Conservation (phyloP, 2,888 invertebrate species). For the Ochlodes sylvanus region DNA sequence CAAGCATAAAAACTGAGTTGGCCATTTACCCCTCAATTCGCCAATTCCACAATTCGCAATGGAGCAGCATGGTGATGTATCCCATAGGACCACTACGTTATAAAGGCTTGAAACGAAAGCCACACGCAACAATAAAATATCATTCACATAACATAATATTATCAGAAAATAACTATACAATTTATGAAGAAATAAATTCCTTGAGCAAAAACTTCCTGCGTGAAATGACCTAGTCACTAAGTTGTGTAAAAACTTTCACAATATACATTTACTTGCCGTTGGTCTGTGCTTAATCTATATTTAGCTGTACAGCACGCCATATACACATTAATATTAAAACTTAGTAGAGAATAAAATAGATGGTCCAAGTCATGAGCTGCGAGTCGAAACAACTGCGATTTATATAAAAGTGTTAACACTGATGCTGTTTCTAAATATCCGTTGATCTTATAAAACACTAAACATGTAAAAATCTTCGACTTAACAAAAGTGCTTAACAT, state of each 20-base stretch:
- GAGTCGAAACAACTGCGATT: slow-evolving; percentile 35
- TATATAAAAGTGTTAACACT: background rate
- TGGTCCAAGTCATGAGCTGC: slow-evolving; percentile 41
- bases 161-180: background rate
- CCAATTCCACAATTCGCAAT: too few species aligned
- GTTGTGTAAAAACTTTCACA: slow-evolving; percentile 27
- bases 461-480: background rate
- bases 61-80: too few species aligned
- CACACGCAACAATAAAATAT: background rate
- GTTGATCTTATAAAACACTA: background rate
- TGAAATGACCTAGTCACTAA: slow-evolving; percentile 31
- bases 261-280: slow-evolving; percentile 48
- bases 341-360: slow-evolving; percentile 55
- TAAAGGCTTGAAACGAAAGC: too few species aligned
- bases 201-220: slow-evolving; percentile 27
- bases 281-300: slow-evolving; percentile 72
- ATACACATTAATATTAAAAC: slow-evolving; percentile 78
- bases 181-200: slow-evolving; percentile 26
- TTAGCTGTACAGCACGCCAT: slow-evolving; percentile 72
- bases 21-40: too few species aligned
- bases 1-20: too few species aligned
- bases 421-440: too few species aligned
- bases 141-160: background rate
- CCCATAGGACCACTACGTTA: too few species aligned
- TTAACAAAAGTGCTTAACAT: too few species aligned